Percentiles rank a stretch among this genome's conserved stretches.
Conservation (phyloP, 1,140 invertebrate genomes). For the Ceratina australensis region DNA sequence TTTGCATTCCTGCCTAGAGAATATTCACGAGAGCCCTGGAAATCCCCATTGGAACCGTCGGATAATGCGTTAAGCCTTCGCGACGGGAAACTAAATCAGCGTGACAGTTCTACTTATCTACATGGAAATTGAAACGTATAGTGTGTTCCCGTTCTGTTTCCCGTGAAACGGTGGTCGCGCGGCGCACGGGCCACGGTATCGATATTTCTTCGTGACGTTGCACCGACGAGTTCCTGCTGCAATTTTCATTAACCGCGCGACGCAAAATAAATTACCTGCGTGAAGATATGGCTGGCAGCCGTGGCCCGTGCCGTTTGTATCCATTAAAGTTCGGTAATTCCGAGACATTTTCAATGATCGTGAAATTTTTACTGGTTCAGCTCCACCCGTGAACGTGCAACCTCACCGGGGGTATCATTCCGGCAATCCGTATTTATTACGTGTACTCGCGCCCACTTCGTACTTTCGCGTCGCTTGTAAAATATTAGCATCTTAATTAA, state of each 20-base stretch:
- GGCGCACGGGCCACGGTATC: background rate
- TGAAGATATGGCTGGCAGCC: background rate
- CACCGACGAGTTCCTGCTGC: constrained; percentile 13
- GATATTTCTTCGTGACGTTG: constrained; percentile 16
- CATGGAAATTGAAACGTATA: background rate
- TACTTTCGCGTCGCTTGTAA: background rate
- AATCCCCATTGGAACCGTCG: too few relatives aligned
- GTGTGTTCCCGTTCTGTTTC: background rate
- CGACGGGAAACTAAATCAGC: too few relatives aligned
- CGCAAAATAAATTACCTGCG: background rate
- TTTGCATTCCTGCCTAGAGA: too few relatives aligned
- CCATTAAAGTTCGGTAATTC: constrained; percentile 1
- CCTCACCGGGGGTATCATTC: constrained; percentile 9
- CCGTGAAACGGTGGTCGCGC: background rate
- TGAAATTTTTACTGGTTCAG: background rate
- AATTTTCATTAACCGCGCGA: constrained; percentile 20
- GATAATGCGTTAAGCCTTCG: too few relatives aligned
- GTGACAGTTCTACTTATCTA: background rate
- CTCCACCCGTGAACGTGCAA: background rate
- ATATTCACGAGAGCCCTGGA: too few relatives aligned
- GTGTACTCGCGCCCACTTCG: background rate
- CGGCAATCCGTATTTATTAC: background rate
- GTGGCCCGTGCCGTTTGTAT: background rate
- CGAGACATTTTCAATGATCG: background rate
- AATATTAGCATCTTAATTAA: constrained; percentile 40